Conservation (phyloP, 2,888 invertebrate genomes). For the Cataglyphis altisquamis region DNA sequence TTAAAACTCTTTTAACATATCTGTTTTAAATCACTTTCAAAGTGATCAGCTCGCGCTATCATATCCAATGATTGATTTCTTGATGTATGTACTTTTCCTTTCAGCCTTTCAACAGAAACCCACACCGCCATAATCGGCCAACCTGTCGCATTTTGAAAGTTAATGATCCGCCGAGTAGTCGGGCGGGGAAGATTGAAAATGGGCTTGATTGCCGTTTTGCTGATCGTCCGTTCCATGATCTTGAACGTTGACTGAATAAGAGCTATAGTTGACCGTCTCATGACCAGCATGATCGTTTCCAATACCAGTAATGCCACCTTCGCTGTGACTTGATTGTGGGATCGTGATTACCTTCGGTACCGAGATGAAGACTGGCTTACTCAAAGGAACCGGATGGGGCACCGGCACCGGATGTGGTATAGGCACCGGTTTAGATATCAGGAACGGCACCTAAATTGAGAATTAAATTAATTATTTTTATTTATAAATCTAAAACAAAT, state of each 20-base stretch:
- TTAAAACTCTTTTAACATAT: not conserved
- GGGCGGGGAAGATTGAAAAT: constrained; percentile 77
- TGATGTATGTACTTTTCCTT: constrained; percentile 47
- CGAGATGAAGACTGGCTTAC: constrained; percentile 80
- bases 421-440: constrained; percentile 81
- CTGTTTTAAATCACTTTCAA: constrained; percentile 19
- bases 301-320: constrained; percentile 43
- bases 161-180: constrained; percentile 73
- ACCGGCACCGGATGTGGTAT: constrained; percentile 82
- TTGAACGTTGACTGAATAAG: constrained; percentile 64
- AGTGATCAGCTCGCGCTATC: constrained; percentile 2
- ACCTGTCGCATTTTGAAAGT: constrained; percentile 43
- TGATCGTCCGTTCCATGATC: constrained; percentile 66
- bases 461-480: constrained; percentile 75
- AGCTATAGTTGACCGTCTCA: constrained; percentile 63
- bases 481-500: not conserved
- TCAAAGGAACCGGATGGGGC: constrained; percentile 81
- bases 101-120: not conserved
- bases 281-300: constrained; percentile 63
- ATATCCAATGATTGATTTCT: constrained; percentile 8
- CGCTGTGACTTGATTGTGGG: constrained; percentile 60
- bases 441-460: constrained; percentile 71
- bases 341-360: constrained; percentile 77
- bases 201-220: constrained; percentile 64
- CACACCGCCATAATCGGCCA: not conserved